A percentile compares a stretch with the other conserved stretches of the same genome.
These are phyloP conservation scores for Ellobium chinense DNA, from an alignment of 2,888 invertebrate genomes.

Conservation along the genomic window DNA sequence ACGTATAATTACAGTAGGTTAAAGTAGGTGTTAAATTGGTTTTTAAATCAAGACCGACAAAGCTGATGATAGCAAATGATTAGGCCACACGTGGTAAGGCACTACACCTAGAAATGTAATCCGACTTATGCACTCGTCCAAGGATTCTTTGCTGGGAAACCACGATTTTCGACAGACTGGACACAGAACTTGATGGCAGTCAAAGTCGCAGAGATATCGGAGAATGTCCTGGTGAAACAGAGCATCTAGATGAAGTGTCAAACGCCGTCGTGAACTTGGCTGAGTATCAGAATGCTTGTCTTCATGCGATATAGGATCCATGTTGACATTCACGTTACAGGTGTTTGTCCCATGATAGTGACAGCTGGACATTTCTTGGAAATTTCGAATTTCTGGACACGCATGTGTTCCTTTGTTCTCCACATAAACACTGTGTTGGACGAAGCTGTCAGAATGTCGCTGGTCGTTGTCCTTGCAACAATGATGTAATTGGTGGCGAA, in stretches of 20 bases:
- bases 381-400: too few species aligned
- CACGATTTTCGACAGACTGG: not conserved
- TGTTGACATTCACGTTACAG: too few species aligned
- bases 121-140: slow-evolving; percentile 3
- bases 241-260: not conserved
- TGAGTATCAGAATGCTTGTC: not conserved
- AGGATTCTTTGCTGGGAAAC: not conserved
- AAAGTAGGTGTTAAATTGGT: too few species aligned
- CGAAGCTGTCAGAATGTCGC: too few species aligned
- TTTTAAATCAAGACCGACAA: not conserved
- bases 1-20: too few species aligned
- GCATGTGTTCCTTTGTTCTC: too few species aligned
- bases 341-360: too few species aligned
- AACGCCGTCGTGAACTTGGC: not conserved
- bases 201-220: not conserved
- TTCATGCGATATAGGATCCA: not conserved
- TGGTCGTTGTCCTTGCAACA: too few species aligned
- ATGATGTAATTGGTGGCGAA: too few species aligned
- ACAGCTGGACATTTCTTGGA: too few species aligned
- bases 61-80: not conserved
- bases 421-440: too few species aligned
- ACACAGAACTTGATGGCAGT: slow-evolving; percentile 16
- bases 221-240: slow-evolving; percentile 8
- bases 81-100: slow-evolving; percentile 7
- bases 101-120: not conserved